Base-by-base conservation (phyloP, 2,797 vertebrate species). In the Paedocypris micromegethes region DNA sequence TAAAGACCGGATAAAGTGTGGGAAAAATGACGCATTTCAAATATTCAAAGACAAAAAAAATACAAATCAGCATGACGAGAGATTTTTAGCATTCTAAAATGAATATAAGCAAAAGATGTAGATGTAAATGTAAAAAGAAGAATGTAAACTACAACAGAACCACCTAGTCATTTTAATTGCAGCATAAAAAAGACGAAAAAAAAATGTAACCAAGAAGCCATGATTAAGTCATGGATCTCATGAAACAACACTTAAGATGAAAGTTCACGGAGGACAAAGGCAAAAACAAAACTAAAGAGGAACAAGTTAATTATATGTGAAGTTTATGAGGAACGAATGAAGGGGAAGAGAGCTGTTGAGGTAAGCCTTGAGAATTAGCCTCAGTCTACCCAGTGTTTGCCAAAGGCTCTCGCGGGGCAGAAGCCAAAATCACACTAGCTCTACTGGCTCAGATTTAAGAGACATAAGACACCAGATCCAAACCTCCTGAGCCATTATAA, bases 311-410 rank as follows among this genome's bases (percentile, higher is more conserved):
- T 68, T 54, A 47, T 4, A 61, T 9, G 39, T 4, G 2, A 54
- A 47, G 50, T 45, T 68, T 54, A 60, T 8, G 66, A 68, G 49
- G 48, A 54, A 53, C 46, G 50, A 68, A 53, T 68, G 58, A 47
- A 60, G 38, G 38, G 42, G 43, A 52, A 38, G 66, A 68, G 54
- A 42, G 66, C 42, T 61, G 58, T 61, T 68, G 66, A 68, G 43
- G 66, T 68, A 68, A 61, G 44, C 50, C 7, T 68, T 68, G 58
- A 51, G 66, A 47, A 39, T 60, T 48, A 61, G 66, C 66, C 58
- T 68, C 66, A 4, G 38, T 43, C 58, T 61, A 61, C 66, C 47
- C 46, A 37, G 50, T 42, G 66, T 60, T 68, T 54, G 66, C 50
- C 66, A 60, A 54, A n/a, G 48, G 37, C 57, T 68, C 9, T 43